phyloP scores from a whole-genome alignment of 2,113 vertebrate genomes.

The Serilophus lunatus region DNA sequence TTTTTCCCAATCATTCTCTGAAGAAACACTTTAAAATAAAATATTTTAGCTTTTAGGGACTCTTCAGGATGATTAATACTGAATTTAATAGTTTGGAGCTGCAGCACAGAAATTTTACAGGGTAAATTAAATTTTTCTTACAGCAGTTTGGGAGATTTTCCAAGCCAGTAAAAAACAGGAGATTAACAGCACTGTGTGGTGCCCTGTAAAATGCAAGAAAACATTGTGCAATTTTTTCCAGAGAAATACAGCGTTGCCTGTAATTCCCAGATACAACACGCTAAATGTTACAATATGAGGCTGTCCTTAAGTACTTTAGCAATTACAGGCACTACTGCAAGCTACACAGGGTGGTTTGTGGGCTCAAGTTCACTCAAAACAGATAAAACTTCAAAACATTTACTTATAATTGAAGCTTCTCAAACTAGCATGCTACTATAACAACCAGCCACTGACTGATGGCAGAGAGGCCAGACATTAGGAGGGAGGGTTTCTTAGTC shows the following conservation, averaged over 20 bases:
- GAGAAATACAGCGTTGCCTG: background rate
- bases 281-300: background rate
- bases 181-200: slow-evolving; percentile 32
- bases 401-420: background rate
- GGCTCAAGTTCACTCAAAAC: background rate
- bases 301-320: background rate
- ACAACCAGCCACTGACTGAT: background rate
- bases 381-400: background rate
- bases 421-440: background rate
- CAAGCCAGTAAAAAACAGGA: background rate
- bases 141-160: slow-evolving; percentile 34
- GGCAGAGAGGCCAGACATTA: background rate
- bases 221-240: slow-evolving; percentile 1
- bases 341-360: background rate
- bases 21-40: background rate
- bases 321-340: background rate
- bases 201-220: slow-evolving; percentile 20
- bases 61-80: background rate
- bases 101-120: slow-evolving; percentile 7
- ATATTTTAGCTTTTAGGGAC: background rate
- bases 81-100: slow-evolving; percentile 1
- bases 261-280: background rate
- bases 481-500: background rate
- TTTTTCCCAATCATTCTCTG: background rate
- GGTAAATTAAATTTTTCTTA: slow-evolving; percentile 29